Evolutionary conservation across 2,888 invertebrate species (phyloP), one percentile per base, ranked within the genome.

Genomic region (Drosophila cognata): DNA sequence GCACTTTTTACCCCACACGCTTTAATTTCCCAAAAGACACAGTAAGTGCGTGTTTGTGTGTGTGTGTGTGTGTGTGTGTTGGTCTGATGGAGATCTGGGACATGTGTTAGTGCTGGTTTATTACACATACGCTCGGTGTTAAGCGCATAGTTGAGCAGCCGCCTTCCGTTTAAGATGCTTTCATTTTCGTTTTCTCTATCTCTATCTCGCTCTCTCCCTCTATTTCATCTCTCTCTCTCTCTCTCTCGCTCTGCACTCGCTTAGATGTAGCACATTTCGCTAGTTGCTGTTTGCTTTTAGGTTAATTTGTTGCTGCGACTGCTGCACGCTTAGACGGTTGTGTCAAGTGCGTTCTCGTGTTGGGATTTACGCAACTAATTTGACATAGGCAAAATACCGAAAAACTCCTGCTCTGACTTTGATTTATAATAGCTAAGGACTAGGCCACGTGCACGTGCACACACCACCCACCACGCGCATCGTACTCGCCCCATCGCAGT

Each of bases 341-440:
- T 68, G 70, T 73, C 88, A 82, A 87, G 90, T 89, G 81, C 82
- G 82, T 88, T 88, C 77, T 86, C 88, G 84, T 88, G 90, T 88
- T 89, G 87, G 90, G 88, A 88, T 77, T 90, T 89, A 83, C 81
- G 84, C 81, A 86, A 88, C 89, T 88, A 88, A 90, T 90, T 87
- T 88, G 73, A 77, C 89, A 81, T 88, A 86, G 88, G 74, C 87
- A 55, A 77, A 85, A 80, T 79, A 59, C 56, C 61, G 38, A 59
- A 77, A 88, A 88, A 75, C 60, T 71, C 71, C 62, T 58, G 43
- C 58, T 50, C 57, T 62, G 83, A 76, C 86, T 90, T 87, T 87
- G 90, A 87, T 90, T 90, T 87, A 87, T 84, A 82, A 75, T 71
- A 85, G 85, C 77, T 55, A 36, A 28, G 33, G 29, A 48, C 31